phyloP scores from a whole-genome alignment of 2,113 vertebrate species.

The Illadopsis cleaveri region DNA sequence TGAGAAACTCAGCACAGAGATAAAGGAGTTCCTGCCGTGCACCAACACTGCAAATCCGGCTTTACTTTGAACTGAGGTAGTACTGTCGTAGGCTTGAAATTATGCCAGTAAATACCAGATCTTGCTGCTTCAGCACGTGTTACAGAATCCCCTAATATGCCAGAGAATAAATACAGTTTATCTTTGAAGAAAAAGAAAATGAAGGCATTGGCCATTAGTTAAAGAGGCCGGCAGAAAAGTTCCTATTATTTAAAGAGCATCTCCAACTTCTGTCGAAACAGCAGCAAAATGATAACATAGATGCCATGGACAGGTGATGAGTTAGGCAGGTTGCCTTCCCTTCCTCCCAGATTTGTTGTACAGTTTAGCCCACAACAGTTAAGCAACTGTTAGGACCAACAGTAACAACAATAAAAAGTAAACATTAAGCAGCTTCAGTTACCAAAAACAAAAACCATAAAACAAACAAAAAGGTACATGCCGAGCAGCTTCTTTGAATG shows the following conservation, averaged over 20 bases:
- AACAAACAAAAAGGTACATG: background rate
- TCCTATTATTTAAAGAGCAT: conserved; percentile 22
- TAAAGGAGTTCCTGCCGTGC: conserved; percentile 72
- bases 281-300: conserved; percentile 37
- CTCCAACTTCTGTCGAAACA: conserved; percentile 42
- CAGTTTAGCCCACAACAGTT: conserved; percentile 36
- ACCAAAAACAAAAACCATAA: background rate
- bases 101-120: conserved; percentile 73
- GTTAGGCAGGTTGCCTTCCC: conserved; percentile 49
- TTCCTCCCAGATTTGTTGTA: conserved; percentile 40
- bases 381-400: conserved; percentile 28
- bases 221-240: conserved; percentile 27
- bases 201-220: conserved; percentile 41
- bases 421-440: conserved; percentile 72
- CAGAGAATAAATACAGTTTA: conserved; percentile 56
- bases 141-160: conserved; percentile 62
- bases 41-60: conserved; percentile 77
- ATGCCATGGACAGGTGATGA: conserved; percentile 30
- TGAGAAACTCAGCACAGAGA: conserved; percentile 81
- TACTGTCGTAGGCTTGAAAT: conserved; percentile 76
- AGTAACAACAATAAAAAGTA: conserved; percentile 49
- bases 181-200: conserved; percentile 56
- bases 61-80: conserved; percentile 91
- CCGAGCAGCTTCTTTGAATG: conserved; percentile 57
- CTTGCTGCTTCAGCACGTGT: conserved; percentile 55